Evolutionary conservation across 2,888 invertebrate genomes (phyloP).

Genomic region (Dascillus cervinus): DNA sequence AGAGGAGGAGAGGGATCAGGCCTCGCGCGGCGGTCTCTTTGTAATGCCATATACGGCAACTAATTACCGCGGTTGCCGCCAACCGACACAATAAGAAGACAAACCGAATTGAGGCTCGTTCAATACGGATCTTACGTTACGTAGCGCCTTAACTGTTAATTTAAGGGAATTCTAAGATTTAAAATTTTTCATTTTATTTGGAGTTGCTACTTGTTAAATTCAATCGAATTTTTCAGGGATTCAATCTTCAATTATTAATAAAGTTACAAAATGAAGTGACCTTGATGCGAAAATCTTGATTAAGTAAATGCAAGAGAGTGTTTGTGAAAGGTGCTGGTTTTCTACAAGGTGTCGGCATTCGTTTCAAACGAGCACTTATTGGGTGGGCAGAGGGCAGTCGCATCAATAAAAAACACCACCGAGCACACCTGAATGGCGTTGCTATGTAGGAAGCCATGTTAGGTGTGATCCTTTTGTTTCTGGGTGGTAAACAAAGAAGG

Average conservation of each 20-base stretch:
- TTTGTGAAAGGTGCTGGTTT: constrained; percentile 19
- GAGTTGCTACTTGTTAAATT: background rate
- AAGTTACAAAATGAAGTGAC: background rate
- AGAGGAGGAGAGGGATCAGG: constrained; percentile 24
- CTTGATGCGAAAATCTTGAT: no score
- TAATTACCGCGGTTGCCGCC: constrained; percentile 39
- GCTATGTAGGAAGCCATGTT: constrained; percentile 41
- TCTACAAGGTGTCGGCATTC: constrained; percentile 37
- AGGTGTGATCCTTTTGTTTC: constrained; percentile 39
- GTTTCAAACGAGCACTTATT: constrained; percentile 39
- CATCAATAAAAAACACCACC: constrained; percentile 36
- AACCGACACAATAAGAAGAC: constrained; percentile 36
- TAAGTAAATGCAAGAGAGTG: no score
- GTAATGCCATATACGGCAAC: constrained; percentile 40
- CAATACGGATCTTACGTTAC: constrained; percentile 10
- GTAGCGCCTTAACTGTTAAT: no score
- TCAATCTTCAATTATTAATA: background rate
- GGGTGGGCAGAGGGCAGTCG: constrained; percentile 40
- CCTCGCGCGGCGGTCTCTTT: constrained; percentile 41
- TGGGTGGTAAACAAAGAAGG: constrained; percentile 39
- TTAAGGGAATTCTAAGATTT: no score
- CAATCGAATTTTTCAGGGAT: background rate
- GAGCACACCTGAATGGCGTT: constrained; percentile 41
- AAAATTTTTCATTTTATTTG: no score
- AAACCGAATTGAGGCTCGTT: constrained; percentile 26